These are phyloP conservation scores for Leptopterna dolabrata DNA, from an alignment of 2,888 invertebrate species.

Conservation along the genomic window DNA sequence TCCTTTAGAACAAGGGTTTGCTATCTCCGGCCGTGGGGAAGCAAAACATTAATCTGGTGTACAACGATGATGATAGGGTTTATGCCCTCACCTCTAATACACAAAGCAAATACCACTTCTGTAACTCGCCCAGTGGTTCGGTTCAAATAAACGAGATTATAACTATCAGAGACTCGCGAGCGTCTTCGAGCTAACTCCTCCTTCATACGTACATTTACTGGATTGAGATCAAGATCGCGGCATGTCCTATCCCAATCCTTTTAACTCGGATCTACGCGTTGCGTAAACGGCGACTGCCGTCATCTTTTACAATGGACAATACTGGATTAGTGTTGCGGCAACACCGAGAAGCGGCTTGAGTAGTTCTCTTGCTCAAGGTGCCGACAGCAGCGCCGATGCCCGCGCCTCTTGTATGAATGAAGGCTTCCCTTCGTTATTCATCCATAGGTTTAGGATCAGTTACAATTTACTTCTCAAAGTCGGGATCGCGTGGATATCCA, in stretches of 20 bases:
- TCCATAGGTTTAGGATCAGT: too few relatives aligned
- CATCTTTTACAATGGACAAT: constrained; percentile 44
- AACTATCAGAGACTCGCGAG: neutral
- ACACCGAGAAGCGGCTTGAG: neutral
- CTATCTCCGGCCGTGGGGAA: too few relatives aligned
- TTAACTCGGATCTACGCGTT: neutral
- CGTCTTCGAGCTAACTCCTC: neutral
- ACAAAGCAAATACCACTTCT: too few relatives aligned
- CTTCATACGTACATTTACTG: neutral
- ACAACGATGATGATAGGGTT: too few relatives aligned
- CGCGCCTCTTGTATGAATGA: neutral
- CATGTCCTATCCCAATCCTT: neutral
- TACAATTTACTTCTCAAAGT: too few relatives aligned
- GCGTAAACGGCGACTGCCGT: constrained; percentile 17
- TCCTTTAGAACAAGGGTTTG: too few relatives aligned
- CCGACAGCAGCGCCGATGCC: neutral
- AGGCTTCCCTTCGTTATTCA: neutral
- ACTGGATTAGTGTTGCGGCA: constrained; percentile 35
- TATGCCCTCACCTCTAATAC: too few relatives aligned
- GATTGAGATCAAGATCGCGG: neutral
- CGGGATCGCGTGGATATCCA: too few relatives aligned
- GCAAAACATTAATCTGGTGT: too few relatives aligned
- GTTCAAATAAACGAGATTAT: neutral
- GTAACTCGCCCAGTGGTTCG: neutral
- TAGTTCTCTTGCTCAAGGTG: neutral